Conservation (phyloP, 2,888 invertebrate genomes). For the Macroteleia sp. region DNA sequence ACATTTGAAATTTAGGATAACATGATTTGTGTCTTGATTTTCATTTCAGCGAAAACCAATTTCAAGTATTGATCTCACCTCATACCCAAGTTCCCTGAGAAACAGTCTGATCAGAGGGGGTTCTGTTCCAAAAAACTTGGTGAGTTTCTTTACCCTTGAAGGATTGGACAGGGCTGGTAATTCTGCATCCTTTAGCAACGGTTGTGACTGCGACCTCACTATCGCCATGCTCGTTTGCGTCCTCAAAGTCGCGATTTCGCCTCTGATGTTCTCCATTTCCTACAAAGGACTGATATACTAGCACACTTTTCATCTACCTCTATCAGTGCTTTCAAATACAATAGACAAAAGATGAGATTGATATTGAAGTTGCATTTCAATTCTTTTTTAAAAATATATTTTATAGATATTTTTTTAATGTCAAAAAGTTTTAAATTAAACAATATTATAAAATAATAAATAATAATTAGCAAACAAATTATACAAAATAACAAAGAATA, state of each 20-base stretch:
- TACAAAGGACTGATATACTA: slow-evolving; percentile 81
- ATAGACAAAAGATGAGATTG: not conserved
- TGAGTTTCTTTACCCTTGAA: slow-evolving; percentile 93
- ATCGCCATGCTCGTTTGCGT: slow-evolving; percentile 87
- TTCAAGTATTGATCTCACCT: slow-evolving; percentile 86
- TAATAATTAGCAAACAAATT: no score
- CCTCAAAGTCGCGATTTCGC: slow-evolving; percentile 91
- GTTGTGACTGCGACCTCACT: slow-evolving; percentile 88
- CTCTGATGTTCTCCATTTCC: slow-evolving; percentile 94
- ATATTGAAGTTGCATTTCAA: no score
- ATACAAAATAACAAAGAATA: no score
- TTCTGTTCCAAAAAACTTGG: slow-evolving; percentile 97
- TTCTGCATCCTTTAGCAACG: slow-evolving; percentile 86
- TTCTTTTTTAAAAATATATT: no score
- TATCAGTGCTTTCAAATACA: slow-evolving; percentile 24
- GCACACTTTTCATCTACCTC: slow-evolving; percentile 54
- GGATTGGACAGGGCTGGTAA: slow-evolving; percentile 92
- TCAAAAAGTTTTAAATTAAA: no score
- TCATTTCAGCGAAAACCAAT: no score
- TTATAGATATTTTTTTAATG: no score
- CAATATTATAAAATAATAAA: no score
- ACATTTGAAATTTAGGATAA: no score
- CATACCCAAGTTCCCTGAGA: slow-evolving; percentile 95
- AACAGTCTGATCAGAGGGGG: slow-evolving; percentile 95
- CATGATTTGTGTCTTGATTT: no score